phyloP scores from a whole-genome alignment of 2,113 vertebrate species.

The Empidonax alnorum region DNA sequence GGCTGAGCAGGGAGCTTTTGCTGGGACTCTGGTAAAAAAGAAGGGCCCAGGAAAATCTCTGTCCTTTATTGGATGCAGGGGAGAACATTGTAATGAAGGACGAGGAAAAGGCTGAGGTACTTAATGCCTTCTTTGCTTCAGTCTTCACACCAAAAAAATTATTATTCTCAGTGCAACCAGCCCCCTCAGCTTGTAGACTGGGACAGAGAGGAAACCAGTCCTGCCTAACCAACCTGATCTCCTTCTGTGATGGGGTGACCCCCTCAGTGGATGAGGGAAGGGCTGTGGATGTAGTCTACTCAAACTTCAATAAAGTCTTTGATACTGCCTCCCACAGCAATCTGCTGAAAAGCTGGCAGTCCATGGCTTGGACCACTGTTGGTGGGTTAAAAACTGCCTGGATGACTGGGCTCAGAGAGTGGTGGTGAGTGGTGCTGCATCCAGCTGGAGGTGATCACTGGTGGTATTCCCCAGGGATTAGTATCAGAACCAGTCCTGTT shows the following conservation, averaged over 20 bases:
- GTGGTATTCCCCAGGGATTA: background rate
- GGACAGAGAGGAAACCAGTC: background rate
- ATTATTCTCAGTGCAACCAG: background rate
- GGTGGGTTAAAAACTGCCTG: too few relatives aligned
- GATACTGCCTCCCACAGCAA: background rate
- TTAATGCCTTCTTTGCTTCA: background rate
- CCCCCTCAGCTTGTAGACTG: background rate
- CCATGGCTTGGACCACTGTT: too few relatives aligned
- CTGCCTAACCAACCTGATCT: rapidly evolving
- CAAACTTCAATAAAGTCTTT: background rate
- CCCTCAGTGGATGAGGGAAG: background rate
- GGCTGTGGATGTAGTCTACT: background rate
- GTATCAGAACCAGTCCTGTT: background rate
- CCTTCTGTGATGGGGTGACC: background rate
- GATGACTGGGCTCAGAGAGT: background rate
- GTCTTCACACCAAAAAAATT: background rate
- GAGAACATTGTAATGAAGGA: background rate
- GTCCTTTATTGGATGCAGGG: background rate
- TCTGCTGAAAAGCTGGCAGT: background rate
- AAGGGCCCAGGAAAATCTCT: background rate
- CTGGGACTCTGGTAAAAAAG: background rate
- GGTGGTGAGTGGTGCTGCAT: background rate
- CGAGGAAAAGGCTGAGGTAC: background rate
- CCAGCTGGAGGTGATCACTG: background rate
- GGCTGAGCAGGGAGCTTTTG: background rate